phyloP scores from a whole-genome alignment of 2,797 vertebrate species.

The Sebastes reedi region DNA sequence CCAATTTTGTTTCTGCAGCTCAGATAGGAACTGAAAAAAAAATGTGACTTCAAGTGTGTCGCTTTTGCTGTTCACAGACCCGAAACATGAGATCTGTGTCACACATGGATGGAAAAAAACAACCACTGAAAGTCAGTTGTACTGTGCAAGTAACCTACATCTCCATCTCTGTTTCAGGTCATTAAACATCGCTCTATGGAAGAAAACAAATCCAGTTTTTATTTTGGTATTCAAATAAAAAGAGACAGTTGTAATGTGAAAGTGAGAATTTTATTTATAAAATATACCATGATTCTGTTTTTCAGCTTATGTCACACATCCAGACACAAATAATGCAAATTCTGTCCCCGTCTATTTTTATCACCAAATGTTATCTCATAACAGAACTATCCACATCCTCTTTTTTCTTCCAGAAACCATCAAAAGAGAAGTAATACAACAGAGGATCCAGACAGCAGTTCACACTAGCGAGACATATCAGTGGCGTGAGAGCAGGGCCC shows the following conservation, averaged over 20 bases:
- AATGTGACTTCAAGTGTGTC: background rate
- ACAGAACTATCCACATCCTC: slow-evolving; percentile 20
- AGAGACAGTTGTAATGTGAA: background rate
- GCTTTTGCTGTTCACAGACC: background rate
- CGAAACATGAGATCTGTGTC: background rate
- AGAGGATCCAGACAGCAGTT: slow-evolving; percentile 76
- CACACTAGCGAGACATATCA: slow-evolving; percentile 56
- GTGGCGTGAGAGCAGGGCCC: rapidly evolving
- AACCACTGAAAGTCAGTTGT: background rate
- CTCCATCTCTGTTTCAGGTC: background rate
- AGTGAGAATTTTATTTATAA: background rate
- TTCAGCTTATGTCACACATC: background rate
- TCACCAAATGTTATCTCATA: background rate
- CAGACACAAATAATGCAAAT: background rate
- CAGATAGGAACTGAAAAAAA: background rate
- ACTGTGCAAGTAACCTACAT: too few relatives aligned
- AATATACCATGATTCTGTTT: background rate
- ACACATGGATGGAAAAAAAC: background rate
- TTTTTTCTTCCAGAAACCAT: slow-evolving; percentile 73
- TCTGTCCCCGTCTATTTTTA: background rate
- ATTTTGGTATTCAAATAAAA: background rate
- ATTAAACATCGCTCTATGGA: too few relatives aligned
- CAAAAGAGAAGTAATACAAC: slow-evolving; percentile 74
- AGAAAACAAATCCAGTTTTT: background rate
- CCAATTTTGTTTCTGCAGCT: background rate